Percentiles rank a stretch among this genome's conserved stretches.
These are phyloP conservation scores for Keiferia lycopersicella DNA, from an alignment of 2,888 invertebrate species.

Conservation along the genomic window DNA sequence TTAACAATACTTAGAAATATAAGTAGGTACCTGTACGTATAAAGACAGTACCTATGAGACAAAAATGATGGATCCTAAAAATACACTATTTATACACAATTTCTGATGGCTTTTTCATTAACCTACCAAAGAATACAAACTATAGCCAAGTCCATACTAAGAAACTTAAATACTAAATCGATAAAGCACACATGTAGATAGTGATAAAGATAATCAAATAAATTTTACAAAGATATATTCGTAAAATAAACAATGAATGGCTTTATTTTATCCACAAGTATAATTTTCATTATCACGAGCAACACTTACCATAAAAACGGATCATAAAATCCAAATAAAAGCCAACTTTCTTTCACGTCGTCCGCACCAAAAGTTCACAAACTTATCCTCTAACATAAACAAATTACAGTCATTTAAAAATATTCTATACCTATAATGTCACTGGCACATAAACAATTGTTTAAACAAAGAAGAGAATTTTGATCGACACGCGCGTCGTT, in stretches of 20 bases:
- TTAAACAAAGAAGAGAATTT: conserved; percentile 25
- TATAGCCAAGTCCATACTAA: too few species aligned
- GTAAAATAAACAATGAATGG: background rate
- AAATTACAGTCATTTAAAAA: conserved; percentile 21
- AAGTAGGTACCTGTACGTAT: too few species aligned
- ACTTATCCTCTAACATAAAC: conserved; percentile 18
- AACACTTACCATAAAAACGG: conserved; percentile 38
- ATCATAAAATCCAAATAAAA: conserved; percentile 41
- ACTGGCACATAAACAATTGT: conserved; percentile 29
- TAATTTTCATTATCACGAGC: conserved; percentile 24
- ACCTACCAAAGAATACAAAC: too few species aligned
- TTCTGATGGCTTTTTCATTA: too few species aligned
- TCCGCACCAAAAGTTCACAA: conserved; percentile 27
- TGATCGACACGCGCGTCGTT: conserved; percentile 36
- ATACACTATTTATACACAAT: too few species aligned
- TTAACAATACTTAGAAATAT: background rate
- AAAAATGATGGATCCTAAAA: too few species aligned
- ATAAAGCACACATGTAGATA: too few species aligned
- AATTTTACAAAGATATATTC: too few species aligned
- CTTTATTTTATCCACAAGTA: conserved; percentile 1
- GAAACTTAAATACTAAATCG: too few species aligned
- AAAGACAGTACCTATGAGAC: too few species aligned
- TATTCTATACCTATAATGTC: background rate
- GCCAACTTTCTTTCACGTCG: conserved; percentile 30
- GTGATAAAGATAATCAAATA: too few species aligned